phyloP scores from a whole-genome alignment of 2,888 invertebrate genomes.

The Steromphala cineraria region DNA sequence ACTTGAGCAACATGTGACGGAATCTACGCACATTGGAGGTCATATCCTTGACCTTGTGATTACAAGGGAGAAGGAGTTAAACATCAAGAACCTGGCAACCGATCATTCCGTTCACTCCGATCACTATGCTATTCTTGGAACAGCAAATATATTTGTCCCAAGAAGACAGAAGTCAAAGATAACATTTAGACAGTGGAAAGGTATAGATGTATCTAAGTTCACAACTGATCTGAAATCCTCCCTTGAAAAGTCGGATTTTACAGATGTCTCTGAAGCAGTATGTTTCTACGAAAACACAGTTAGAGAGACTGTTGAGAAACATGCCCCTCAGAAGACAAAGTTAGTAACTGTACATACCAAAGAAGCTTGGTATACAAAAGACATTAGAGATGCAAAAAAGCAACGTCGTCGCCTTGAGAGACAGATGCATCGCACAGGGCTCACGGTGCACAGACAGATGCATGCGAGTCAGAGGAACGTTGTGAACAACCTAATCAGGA shows the following conservation, averaged over 20 bases:
- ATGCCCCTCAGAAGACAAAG: not conserved
- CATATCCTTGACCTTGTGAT: not conserved
- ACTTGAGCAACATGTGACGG: not conserved
- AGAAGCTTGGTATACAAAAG: not conserved
- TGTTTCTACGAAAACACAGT: not conserved
- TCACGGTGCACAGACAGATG: not conserved
- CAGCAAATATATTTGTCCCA: not conserved
- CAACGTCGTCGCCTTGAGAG: not conserved
- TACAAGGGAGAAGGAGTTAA: not conserved
- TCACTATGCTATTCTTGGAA: not conserved
- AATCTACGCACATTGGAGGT: not conserved
- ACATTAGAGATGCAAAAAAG: not conserved
- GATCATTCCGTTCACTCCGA: not conserved
- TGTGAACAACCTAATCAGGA: not conserved
- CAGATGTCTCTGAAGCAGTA: not conserved
- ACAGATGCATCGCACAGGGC: not conserved
- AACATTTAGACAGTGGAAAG: not conserved
- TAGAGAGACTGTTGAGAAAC: not conserved
- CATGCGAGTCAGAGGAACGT: not conserved
- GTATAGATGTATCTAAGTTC: not conserved
- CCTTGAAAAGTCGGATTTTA: not conserved
- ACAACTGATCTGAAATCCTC: not conserved
- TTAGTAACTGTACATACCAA: not conserved
- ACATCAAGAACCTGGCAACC: not conserved
- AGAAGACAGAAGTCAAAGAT: not conserved